phyloP scores from a whole-genome alignment of 2,888 invertebrate genomes.

The Cyclophora albipunctata region DNA sequence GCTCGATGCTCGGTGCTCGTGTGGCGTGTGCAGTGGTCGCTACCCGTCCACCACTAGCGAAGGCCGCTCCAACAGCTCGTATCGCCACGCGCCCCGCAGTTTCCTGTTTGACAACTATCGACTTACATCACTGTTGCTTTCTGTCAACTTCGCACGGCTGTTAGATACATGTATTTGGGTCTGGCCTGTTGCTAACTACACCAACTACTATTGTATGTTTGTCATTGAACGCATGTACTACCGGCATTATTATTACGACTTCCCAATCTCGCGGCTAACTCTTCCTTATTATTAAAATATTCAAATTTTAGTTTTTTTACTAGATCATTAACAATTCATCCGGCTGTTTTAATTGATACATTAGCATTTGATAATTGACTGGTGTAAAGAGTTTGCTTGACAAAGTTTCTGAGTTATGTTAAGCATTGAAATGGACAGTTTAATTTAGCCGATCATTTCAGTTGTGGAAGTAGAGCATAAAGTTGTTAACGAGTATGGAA shows the following conservation, averaged over 20 bases:
- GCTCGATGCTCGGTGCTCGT: slow-evolving; percentile 36
- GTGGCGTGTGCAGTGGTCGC: slow-evolving; percentile 8
- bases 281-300: slow-evolving; percentile 59
- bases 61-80: slow-evolving; percentile 57
- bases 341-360: slow-evolving; percentile 33
- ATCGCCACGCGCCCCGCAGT: slow-evolving; percentile 65
- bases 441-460: slow-evolving; percentile 62
- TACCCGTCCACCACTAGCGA: slow-evolving; percentile 39
- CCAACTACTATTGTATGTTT: slow-evolving; percentile 55
- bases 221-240: slow-evolving; percentile 56
- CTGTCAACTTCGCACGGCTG: slow-evolving; percentile 63
- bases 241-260: slow-evolving; percentile 58
- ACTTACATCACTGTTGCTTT: slow-evolving; percentile 74
- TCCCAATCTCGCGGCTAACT: slow-evolving; percentile 47
- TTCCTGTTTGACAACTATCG: slow-evolving; percentile 75
- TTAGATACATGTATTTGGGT: slow-evolving; percentile 69
- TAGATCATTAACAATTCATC: slow-evolving; percentile 31
- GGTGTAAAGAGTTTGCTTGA: slow-evolving; percentile 26
- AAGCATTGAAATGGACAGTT: slow-evolving; percentile 49
- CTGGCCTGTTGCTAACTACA: slow-evolving; percentile 64
- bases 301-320: slow-evolving; percentile 37
- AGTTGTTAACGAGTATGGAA: slow-evolving; percentile 44
- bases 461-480: slow-evolving; percentile 61
- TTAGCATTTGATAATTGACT: slow-evolving; percentile 39
- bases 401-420: slow-evolving; percentile 17